Conservation (phyloP, 2,888 invertebrate genomes). For the Tiliacea citrago region DNA sequence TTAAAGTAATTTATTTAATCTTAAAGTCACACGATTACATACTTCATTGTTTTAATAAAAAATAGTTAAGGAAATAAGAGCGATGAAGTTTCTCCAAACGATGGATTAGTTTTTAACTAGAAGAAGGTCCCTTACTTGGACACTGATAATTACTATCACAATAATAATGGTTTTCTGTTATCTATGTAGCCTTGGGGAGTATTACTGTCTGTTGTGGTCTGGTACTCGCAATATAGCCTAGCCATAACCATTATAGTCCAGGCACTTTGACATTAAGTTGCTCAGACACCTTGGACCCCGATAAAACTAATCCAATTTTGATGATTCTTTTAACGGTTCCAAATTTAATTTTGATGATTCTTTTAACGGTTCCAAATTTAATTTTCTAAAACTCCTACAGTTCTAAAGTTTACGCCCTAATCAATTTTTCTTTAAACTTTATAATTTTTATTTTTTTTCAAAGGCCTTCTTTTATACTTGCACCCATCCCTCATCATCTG, state of each 20-base stretch:
- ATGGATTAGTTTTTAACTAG: not conserved
- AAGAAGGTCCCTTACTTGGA: too few species aligned
- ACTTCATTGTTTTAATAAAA: not conserved
- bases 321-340: not conserved
- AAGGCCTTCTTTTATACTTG: not conserved
- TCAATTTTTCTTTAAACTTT: not conserved
- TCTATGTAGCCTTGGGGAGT: too few species aligned
- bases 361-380: not conserved
- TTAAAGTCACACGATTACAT: not conserved
- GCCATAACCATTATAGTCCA: not conserved
- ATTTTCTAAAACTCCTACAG: too few species aligned
- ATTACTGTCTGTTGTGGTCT: not conserved
- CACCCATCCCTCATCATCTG: not conserved
- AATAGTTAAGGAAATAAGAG: not conserved
- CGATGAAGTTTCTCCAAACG: not conserved
- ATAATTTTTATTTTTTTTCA: too few species aligned
- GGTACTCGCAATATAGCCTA: not conserved
- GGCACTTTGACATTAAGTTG: not conserved
- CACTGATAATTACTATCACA: not conserved
- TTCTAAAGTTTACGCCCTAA: not conserved
- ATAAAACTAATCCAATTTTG: not conserved
- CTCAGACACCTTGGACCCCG: too few species aligned
- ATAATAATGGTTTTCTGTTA: not conserved
- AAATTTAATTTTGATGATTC: too few species aligned
- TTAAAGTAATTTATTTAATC: not conserved